Conservation (phyloP, 2,797 vertebrate genomes). For the Brotula barbata region DNA sequence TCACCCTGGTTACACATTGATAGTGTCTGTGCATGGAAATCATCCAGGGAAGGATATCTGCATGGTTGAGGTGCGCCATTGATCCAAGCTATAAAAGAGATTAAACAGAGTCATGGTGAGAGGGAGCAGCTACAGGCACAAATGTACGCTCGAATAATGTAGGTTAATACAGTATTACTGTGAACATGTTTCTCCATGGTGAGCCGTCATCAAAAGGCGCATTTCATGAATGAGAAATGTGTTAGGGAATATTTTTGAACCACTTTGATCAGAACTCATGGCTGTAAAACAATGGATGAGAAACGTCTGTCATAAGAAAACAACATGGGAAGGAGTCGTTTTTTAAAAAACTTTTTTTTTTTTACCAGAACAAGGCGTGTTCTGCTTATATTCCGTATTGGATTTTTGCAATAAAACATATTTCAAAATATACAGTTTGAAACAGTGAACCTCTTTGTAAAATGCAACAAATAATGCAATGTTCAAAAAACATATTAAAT, state of each 20-base stretch:
- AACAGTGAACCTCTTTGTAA: no score
- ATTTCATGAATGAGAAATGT: conserved; percentile 42
- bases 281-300: no score
- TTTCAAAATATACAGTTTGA: no score
- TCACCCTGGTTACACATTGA: conserved; percentile 62
- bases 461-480: no score
- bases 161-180: conserved; percentile 59
- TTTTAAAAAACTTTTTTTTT: no score
- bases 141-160: conserved; percentile 50
- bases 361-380: no score
- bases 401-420: no score
- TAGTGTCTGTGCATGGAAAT: conserved; percentile 24
- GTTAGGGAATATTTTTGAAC: conserved; percentile 25
- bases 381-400: no score
- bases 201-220: conserved; percentile 39
- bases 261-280: no score
- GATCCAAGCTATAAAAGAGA: conserved; percentile 27
- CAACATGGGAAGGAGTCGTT: no score
- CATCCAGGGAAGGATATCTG: conserved; percentile 1
- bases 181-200: conserved; percentile 24
- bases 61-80: conserved; percentile 17
- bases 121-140: conserved; percentile 29
- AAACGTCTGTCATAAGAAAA: no score
- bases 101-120: conserved; percentile 33
- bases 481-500: no score